These are phyloP conservation scores for Cyclophora punctaria DNA, from an alignment of 2,888 invertebrate species.

Conservation along the genomic window DNA sequence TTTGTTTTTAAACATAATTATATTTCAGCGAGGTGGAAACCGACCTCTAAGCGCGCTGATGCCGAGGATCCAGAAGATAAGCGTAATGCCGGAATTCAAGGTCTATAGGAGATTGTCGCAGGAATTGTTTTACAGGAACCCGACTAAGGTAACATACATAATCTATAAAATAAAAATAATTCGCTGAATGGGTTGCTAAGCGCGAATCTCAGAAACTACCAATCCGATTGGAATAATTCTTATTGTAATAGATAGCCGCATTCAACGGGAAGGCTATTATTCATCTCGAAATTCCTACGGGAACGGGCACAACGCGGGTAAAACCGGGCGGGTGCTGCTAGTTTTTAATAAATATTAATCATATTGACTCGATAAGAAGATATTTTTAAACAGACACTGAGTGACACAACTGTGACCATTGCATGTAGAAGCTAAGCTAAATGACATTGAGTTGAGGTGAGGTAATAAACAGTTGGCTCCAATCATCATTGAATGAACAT, in stretches of 20 bases:
- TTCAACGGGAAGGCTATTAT: not conserved
- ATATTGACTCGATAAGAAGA: not conserved
- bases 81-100: slow-evolving; percentile 39
- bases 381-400: no score
- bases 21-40: slow-evolving; percentile 43
- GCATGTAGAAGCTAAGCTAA: no score
- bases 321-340: not conserved
- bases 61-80: slow-evolving; percentile 42
- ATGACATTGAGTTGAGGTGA: no score
- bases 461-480: no score
- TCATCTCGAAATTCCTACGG: no score
- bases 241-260: not conserved
- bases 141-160: slow-evolving; percentile 42
- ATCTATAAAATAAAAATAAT: not conserved
- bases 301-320: no score
- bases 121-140: slow-evolving; percentile 56
- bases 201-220: not conserved
- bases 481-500: no score
- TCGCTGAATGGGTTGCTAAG: not conserved
- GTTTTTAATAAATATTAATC: not conserved
- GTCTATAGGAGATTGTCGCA: slow-evolving; percentile 50
- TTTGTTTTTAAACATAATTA: no score
- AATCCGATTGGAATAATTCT: not conserved
- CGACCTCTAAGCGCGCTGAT: slow-evolving; percentile 43
- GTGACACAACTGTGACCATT: no score